Evolutionary conservation across 2,888 invertebrate species (phyloP).

Genomic region (Crocallis elinguaria): DNA sequence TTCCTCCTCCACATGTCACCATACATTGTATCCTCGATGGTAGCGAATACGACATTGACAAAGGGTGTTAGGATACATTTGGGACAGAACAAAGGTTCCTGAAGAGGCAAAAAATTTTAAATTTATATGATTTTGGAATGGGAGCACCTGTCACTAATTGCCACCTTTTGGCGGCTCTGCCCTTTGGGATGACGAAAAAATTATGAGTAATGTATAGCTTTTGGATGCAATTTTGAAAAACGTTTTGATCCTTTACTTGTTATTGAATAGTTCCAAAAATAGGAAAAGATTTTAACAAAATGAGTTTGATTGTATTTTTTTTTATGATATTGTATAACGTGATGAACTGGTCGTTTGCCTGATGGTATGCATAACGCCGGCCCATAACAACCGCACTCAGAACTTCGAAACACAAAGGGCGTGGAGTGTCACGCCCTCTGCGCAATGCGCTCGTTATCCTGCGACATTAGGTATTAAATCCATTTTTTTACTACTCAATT

Average conservation of each 20-base stretch:
- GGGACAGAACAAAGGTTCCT: constrained; percentile 60
- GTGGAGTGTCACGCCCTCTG: no score
- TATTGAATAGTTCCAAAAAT: no score
- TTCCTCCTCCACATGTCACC: constrained; percentile 75
- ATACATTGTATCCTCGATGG: constrained; percentile 69
- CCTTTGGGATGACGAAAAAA: constrained; percentile 55
- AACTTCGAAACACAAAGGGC: no score
- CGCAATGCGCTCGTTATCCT: no score
- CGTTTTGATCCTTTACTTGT: constrained; percentile 1
- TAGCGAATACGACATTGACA: constrained; percentile 79
- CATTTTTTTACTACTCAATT: no score
- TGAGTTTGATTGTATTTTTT: no score
- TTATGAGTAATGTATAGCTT: constrained; percentile 35
- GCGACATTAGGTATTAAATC: no score
- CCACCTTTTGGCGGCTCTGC: constrained; percentile 79
- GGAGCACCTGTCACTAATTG: constrained; percentile 83
- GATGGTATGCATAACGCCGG: no score
- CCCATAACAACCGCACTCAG: no score
- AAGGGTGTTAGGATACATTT: constrained; percentile 77
- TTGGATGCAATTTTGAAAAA: constrained; percentile 3
- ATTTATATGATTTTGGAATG: constrained; percentile 70
- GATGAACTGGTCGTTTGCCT: no score
- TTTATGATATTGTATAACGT: no score
- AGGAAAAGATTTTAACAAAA: no score
- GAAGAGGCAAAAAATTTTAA: constrained; percentile 60